Conservation (phyloP, 2,888 invertebrate species). For the Caenorhabditis sp. region DNA sequence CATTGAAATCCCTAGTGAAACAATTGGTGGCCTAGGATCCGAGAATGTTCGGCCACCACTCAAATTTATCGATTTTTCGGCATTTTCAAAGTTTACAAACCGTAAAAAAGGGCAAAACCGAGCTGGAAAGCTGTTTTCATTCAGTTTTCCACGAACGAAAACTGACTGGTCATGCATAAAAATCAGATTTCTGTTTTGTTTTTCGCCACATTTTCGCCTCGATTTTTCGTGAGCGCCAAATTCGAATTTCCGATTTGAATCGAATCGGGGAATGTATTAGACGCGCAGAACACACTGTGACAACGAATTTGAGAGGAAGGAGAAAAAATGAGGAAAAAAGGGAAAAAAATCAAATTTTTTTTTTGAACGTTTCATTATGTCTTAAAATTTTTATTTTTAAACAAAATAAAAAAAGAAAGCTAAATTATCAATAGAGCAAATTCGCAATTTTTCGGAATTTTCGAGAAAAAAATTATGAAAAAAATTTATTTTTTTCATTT, state of each 20-base stretch:
- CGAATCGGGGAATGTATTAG: too few species aligned
- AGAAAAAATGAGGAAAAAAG: too few species aligned
- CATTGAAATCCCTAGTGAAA: too few species aligned
- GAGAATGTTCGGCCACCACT: neutral
- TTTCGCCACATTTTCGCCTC: neutral
- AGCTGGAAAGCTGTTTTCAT: neutral
- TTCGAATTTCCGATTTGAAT: conserved; percentile 20
- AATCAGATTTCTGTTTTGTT: conserved; percentile 19
- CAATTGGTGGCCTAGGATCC: neutral
- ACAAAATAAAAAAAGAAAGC: too few species aligned
- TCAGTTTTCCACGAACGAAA: neutral
- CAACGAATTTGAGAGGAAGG: too few species aligned
- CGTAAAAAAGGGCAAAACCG: conserved; percentile 1
- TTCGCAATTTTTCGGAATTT: neutral
- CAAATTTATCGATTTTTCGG: too few species aligned
- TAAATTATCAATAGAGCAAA: too few species aligned
- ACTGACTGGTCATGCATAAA: conserved; percentile 26
- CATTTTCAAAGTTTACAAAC: too few species aligned
- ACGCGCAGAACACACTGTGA: too few species aligned
- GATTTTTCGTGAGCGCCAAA: neutral
- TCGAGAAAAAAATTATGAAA: neutral
- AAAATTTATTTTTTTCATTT: neutral
- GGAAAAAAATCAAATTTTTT: neutral
- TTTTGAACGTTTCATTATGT: neutral
- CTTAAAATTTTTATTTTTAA: neutral